phyloP scores from a whole-genome alignment of 2,113 vertebrate genomes.

The Lepisosteus osseus region DNA sequence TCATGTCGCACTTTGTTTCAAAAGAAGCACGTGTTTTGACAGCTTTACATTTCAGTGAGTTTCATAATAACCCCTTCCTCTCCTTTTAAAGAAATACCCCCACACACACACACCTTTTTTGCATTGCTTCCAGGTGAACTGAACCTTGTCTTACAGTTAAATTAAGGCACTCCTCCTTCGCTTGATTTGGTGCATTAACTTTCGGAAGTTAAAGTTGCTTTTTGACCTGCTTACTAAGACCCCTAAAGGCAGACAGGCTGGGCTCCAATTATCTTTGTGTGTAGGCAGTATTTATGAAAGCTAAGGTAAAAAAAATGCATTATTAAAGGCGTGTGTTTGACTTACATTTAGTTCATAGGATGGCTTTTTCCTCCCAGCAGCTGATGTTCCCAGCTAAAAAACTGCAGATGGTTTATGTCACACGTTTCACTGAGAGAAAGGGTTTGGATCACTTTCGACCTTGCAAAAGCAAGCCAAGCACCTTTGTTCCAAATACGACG shows the following conservation, averaged over 20 bases:
- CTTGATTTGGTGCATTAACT: constrained; percentile 31
- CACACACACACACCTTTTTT: constrained; percentile 20
- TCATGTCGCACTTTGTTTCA: constrained; percentile 24
- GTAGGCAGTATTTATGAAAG: constrained; percentile 25
- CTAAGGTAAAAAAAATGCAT: neutral
- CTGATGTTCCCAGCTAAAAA: too few species aligned
- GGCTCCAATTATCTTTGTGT: constrained; percentile 33
- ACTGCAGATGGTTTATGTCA: too few species aligned
- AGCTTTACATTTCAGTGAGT: constrained; percentile 51
- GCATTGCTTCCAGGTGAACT: constrained; percentile 34
- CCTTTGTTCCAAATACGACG: too few species aligned
- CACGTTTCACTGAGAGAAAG: too few species aligned
- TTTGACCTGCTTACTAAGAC: constrained; percentile 36
- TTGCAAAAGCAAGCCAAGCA: too few species aligned
- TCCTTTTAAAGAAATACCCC: constrained; percentile 18
- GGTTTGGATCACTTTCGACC: too few species aligned
- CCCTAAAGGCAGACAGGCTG: constrained; percentile 25
- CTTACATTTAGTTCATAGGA: too few species aligned
- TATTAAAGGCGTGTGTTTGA: too few species aligned
- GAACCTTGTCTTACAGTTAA: constrained; percentile 34
- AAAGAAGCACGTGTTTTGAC: constrained; percentile 52
- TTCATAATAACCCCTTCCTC: constrained; percentile 6
- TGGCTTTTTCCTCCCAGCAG: too few species aligned
- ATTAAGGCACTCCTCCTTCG: constrained; percentile 19
- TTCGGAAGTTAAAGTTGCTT: constrained; percentile 43